phyloP scores from a whole-genome alignment of 2,888 invertebrate genomes.

The Erebia palarica region DNA sequence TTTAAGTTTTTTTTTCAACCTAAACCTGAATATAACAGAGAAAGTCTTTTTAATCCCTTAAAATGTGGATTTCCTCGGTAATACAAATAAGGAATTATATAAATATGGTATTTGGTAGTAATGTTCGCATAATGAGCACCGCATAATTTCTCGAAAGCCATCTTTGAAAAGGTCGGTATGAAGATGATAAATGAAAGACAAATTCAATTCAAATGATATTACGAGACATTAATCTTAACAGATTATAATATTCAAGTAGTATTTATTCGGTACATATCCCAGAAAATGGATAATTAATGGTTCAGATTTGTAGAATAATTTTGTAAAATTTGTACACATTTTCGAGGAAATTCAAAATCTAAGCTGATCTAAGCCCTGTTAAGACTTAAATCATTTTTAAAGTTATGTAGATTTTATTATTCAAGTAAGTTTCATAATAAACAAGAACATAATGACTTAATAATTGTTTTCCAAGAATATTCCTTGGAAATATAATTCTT shows the following conservation, averaged over 20 bases:
- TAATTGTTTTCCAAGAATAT: background rate
- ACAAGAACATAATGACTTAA: background rate
- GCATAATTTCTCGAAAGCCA: conserved; percentile 8
- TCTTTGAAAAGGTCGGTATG: conserved; percentile 10
- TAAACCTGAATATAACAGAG: too few species aligned
- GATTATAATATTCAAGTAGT: conserved; percentile 12
- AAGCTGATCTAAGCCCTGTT: too few species aligned
- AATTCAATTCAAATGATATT: conserved; percentile 15
- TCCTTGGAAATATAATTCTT: background rate
- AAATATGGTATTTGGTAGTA: background rate
- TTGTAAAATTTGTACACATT: background rate
- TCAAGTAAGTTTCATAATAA: too few species aligned
- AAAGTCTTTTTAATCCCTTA: too few species aligned
- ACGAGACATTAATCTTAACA: conserved; percentile 19
- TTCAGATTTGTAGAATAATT: background rate
- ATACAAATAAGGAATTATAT: background rate
- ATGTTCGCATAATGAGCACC: conserved; percentile 8
- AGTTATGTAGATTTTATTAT: too few species aligned
- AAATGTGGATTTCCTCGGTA: too few species aligned
- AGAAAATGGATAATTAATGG: background rate
- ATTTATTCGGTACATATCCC: background rate
- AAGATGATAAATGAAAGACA: conserved; percentile 21
- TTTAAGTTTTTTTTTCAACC: too few species aligned
- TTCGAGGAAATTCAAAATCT: background rate
- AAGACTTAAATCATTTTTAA: too few species aligned